Percentiles rank a stretch among this genome's conserved stretches.
Conservation (phyloP, 2,113 vertebrate species). For the Cyprinodon variegatus region DNA sequence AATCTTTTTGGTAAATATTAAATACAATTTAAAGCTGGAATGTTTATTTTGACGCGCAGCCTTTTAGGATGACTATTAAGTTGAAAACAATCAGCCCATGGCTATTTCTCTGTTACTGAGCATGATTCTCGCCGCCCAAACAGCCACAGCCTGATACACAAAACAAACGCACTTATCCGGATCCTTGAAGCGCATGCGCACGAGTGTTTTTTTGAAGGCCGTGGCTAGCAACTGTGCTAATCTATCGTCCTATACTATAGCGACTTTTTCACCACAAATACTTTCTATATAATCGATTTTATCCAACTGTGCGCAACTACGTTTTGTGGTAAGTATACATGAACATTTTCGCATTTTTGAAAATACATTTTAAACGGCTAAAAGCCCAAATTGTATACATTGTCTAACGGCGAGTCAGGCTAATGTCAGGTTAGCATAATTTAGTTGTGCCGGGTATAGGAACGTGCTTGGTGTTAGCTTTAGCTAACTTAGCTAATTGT, state of each 20-base stretch:
- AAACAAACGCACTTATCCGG: slow-evolving; percentile 33
- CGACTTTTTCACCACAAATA: slow-evolving; percentile 18
- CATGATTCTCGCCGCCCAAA: slow-evolving; percentile 12
- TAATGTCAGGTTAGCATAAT: slow-evolving; percentile 43
- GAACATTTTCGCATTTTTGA: neutral
- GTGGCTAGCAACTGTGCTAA: slow-evolving; percentile 55
- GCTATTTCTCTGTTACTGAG: too few relatives aligned
- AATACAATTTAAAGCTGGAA: neutral
- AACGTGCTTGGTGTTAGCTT: slow-evolving; percentile 50
- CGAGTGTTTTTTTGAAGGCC: slow-evolving; percentile 51
- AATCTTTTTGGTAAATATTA: neutral
- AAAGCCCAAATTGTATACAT: slow-evolving; percentile 10
- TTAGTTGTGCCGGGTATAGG: slow-evolving; percentile 33
- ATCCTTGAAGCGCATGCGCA: slow-evolving; percentile 53
- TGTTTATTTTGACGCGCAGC: neutral
- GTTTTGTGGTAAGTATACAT: slow-evolving; percentile 57
- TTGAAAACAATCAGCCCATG: neutral
- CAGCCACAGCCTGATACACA: neutral
- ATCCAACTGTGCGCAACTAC: neutral
- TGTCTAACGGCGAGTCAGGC: slow-evolving; percentile 13
- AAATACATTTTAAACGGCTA: neutral
- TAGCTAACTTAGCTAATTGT: slow-evolving; percentile 11
- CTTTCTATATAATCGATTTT: neutral
- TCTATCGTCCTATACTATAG: slow-evolving; percentile 24
- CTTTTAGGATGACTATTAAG: neutral